Conservation (phyloP, 2,797 vertebrate species). For the Gephyroberyx darwinii region DNA sequence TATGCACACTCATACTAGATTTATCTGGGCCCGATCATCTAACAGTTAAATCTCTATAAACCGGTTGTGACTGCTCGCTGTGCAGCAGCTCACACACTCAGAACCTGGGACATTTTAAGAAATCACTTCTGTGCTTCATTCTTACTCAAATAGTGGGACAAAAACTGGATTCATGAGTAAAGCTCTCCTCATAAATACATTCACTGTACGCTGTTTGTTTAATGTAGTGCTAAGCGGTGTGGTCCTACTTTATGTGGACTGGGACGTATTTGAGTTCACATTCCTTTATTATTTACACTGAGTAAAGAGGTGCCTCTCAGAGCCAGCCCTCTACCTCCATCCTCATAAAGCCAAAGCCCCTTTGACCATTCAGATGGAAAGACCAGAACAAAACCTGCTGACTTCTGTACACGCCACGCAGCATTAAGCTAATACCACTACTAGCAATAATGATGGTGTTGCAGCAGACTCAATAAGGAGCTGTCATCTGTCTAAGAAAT, state of each 20-base stretch:
- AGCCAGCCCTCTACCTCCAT: conserved; percentile 12
- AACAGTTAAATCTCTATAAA: conserved; percentile 28
- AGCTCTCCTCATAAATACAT: background rate
- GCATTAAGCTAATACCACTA: background rate
- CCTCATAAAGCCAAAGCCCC: conserved; percentile 13
- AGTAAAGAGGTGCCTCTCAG: conserved; percentile 48
- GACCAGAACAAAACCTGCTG: conserved; percentile 7
- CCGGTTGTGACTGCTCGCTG: background rate
- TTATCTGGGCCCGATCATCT: conserved; percentile 24
- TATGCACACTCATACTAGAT: conserved; percentile 11
- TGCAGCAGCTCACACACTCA: background rate
- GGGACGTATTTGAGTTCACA: conserved; percentile 60
- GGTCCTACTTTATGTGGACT: conserved; percentile 43
- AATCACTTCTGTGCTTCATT: conserved; percentile 1
- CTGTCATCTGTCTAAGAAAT: too few species aligned
- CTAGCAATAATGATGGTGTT: too few species aligned
- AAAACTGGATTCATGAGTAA: conserved; percentile 10
- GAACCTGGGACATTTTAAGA: background rate
- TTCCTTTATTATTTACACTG: conserved; percentile 67
- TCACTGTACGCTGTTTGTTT: conserved; percentile 26
- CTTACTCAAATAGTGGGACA: background rate
- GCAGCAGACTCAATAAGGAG: too few species aligned
- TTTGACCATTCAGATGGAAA: conserved; percentile 18
- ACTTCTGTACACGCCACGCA: background rate
- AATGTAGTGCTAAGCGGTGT: conserved; percentile 13